Base-by-base conservation (phyloP, 1,140 invertebrate genomes). In the Orius laevigatus region DNA sequence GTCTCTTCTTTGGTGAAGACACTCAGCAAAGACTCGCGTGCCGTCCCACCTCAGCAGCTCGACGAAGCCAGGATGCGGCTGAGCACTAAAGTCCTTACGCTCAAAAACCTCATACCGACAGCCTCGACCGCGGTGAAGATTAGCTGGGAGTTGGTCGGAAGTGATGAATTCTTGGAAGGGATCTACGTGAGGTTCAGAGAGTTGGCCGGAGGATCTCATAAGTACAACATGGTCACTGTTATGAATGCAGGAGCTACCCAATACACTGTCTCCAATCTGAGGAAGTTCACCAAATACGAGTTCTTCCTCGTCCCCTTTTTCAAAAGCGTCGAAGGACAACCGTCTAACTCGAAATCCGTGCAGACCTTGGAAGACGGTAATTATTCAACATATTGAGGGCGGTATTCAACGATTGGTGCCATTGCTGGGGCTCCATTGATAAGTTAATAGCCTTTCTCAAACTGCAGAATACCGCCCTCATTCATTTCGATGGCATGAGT, bases 161-260 rank as follows among this genome's bases (percentile, higher is more conserved):
- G 66, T 16, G 64, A 66, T 3, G 67, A 72, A 50, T 64, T 69
- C 56, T 72, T 93, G 1, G 85, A 96, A 69, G 92, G 92, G 9
- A 80, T 93, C 14, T 92, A 94, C 60, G 83, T 97, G 40, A 78
- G 90, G 51, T 98, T 91, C 63, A 78, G 88, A 50, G 79, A 87
- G 58, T 67, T 84, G 42, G 78, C 76, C 9, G 66, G 67, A 40
- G 65, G 69, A 43, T 72, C 63, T 33, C 69, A 71, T 0, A 75
- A 78, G 55, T 80, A 78, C 58, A 74, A 76, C 55, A 79, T 81
- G 62, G 66, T 79, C 5, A 81, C 77, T 1, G 77, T 81, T 0
- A 63, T 78, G 44, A 77, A 74, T 56, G 73, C 75, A 35, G 73
- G 73, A 1, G 71, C 75, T 1, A 77, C 75, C 3, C 73, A 67